Base-by-base conservation (phyloP, 2,797 vertebrate species). In the Lemur catta region DNA sequence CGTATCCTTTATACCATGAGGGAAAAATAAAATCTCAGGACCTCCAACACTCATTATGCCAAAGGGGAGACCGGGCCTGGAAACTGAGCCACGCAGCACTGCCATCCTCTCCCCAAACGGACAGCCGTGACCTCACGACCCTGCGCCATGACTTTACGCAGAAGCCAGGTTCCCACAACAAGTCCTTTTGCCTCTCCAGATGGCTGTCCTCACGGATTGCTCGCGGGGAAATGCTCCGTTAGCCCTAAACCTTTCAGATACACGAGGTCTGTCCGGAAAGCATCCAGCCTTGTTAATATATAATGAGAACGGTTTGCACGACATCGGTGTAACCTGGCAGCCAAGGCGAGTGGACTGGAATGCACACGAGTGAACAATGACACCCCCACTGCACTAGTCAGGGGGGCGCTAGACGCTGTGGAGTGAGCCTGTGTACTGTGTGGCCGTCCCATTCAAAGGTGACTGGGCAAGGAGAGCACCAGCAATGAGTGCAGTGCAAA, bases 321-420 rank as follows among this genome's bases (percentile, higher is more conserved):
- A 26, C 9, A 59, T 11, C 24, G 24, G 3, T 26, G 57, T 26
- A 59, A 59, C 57, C 57, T 26, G 57, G 24, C 57, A 59, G 57
- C 57, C 57, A 59, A 26, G 57, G 24, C 1, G 57, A 59, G 57
- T 11, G 57, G 57, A 59, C 57, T 28, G 57, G 24, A 12, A 59
- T 12, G 57, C 10, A 1, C 57, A 12, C 11, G 24, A 1, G 57
- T 59, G 57, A 59, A 59, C 57, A 59, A 11, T 59, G 57, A 26
- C 0, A 0, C 3, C 57, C 10, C 26, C 57, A 11, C 57, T 26
- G 24, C 11, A 26, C 9, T 26, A 4, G 57, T 26, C 20, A 24
- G 22, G 0, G 57, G 57, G 24, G 57, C 4, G 24, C 24, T 26
- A 12, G 24, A 4, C 0, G 57, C 24, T 11, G 24, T 11, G 0